Conservation (phyloP, 2,888 invertebrate genomes). For the Zhengitettix transpicula region DNA sequence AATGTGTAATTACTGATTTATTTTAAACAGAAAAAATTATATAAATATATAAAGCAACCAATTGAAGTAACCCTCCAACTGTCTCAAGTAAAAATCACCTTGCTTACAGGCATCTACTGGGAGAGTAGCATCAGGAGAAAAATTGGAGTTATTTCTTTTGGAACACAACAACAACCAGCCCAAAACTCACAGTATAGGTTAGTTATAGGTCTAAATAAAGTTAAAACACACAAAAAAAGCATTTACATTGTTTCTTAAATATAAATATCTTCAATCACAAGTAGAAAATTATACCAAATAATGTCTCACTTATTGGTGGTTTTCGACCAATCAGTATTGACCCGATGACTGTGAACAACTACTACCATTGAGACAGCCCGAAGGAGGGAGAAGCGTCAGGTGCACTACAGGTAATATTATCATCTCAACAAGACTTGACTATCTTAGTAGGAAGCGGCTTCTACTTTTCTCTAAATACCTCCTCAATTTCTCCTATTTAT, state of each 20-base stretch:
- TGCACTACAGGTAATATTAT: conserved; percentile 9
- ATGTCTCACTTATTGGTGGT: not conserved
- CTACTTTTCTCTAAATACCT: too few species aligned
- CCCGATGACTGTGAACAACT: conserved; percentile 10
- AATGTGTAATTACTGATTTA: not conserved
- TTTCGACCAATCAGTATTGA: conserved; percentile 11
- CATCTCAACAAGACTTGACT: not conserved
- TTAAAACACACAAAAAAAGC: not conserved
- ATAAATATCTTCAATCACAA: not conserved
- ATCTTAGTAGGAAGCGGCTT: not conserved
- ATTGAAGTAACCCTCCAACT: not conserved
- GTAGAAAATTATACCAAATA: too few species aligned
- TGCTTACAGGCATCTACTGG: conserved; percentile 19
- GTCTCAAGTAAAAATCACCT: not conserved
- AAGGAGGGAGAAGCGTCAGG: conserved; percentile 10
- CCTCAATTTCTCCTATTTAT: too few species aligned
- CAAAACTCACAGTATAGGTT: conserved; percentile 41
- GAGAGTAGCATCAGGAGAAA: conserved; percentile 31
- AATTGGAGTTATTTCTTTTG: conserved; percentile 55
- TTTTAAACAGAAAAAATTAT: not conserved
- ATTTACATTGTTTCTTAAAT: not conserved
- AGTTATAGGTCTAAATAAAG: conserved; percentile 18
- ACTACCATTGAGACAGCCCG: conserved; percentile 11
- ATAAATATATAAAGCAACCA: not conserved
- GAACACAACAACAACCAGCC: conserved; percentile 38